Percentiles rank a stretch among this genome's conserved stretches.
Conservation (phyloP, 2,797 vertebrate species). For the Arnoldichthys spilopterus region DNA sequence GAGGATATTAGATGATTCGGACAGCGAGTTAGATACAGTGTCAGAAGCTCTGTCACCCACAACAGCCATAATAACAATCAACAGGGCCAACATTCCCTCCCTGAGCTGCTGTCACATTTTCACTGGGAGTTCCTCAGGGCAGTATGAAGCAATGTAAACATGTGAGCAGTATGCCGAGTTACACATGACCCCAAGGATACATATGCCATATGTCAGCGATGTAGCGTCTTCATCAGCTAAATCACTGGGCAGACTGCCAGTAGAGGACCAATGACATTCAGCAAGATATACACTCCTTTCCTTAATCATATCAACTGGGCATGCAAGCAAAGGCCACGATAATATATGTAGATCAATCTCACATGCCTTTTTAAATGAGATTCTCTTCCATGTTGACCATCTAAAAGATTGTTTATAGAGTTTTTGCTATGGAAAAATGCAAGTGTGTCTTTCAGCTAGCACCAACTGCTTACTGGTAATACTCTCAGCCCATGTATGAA, state of each 20-base stretch:
- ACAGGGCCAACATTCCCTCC: constrained; percentile 12
- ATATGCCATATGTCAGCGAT: constrained; percentile 41
- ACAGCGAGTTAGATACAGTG: constrained; percentile 18
- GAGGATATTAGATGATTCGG: constrained; percentile 10
- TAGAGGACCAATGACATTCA: constrained; percentile 36
- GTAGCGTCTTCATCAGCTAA: constrained; percentile 34
- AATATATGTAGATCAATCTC: constrained; percentile 17
- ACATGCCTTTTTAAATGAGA: constrained; percentile 17
- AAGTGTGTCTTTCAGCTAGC: constrained; percentile 9
- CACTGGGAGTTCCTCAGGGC: constrained; percentile 15
- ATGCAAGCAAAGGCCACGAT: constrained; percentile 16
- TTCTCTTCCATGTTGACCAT: constrained; percentile 8
- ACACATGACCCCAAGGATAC: constrained; percentile 36
- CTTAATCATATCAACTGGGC: constrained; percentile 26
- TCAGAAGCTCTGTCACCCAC: constrained; percentile 33
- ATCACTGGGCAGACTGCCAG: constrained; percentile 36
- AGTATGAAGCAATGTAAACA: constrained; percentile 7
- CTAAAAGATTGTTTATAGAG: constrained; percentile 24
- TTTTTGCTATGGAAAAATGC: constrained; percentile 18
- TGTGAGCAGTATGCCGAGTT: constrained; percentile 19
- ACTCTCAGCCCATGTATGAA: constrained; percentile 41
- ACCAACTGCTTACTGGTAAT: constrained; percentile 33
- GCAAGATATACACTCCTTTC: constrained; percentile 12
- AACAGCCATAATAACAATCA: constrained; percentile 29
- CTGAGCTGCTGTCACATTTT: constrained; percentile 39